Evolutionary conservation across 2,797 vertebrate species (phyloP), one percentile per base, ranked within the genome.

Genomic region (Pipistrellus pygmaeus): DNA sequence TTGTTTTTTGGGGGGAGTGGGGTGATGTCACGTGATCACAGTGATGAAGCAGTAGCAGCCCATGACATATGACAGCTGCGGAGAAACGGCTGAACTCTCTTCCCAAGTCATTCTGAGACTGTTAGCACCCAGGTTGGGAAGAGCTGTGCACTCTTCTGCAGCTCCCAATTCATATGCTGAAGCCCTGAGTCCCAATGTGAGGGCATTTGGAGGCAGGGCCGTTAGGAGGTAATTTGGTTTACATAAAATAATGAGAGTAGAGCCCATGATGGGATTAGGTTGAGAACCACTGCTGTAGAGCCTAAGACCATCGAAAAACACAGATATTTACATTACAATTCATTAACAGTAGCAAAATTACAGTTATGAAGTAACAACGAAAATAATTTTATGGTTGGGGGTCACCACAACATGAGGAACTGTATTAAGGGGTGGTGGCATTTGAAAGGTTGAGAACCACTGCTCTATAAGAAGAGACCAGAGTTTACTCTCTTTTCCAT

Each of bases 1-100:
- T 41, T 41, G 6, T 41, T 41, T 80, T 95, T 64, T 13, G 25
- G 17, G 20, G 3, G 94, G 72, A n/a, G n/a, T n/a, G 82, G 69
- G 53, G 8, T 76, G 96, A 97, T 68, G 92, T 97, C 96, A 97
- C 69, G n/a, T 71, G 81, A 57, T 72, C 68, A 8, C 82, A 94
- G 23, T 51, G 20, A 62, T 46, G 84, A 35, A 77, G 23, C 73
- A 93, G 77, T 66, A 86, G 68, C 23, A 91, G 76, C 32, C 60
- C 25, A 3, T 62, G 78, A 96, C 95, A 90, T 23, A 10, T 0
- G 18, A 85, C 32, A 48, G 62, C 64, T 73, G 95, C 71, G 27
- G 78, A 92, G 85, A 88, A 89, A 93, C 9, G 3, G 68, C 73
- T 14, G n/a, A 76, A 81, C 27, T 27, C 23, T 48, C 93, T 66